These are phyloP conservation scores for Coregonus suidteri DNA, from an alignment of 2,797 vertebrate species.

Conservation along the genomic window DNA sequence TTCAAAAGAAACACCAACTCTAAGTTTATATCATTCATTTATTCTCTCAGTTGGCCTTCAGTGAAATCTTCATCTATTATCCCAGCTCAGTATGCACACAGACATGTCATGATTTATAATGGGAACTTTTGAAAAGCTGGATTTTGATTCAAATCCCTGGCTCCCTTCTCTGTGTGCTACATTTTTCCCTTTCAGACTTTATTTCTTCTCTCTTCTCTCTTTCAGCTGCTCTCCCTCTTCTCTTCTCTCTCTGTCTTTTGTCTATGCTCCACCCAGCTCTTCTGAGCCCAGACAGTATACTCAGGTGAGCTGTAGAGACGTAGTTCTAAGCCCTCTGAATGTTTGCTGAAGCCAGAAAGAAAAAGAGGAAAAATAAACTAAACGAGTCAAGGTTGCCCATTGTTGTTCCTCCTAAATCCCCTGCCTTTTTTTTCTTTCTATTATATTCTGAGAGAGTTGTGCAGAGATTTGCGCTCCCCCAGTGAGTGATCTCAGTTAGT, in stretches of 20 bases:
- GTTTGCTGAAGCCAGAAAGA: conserved; percentile 18
- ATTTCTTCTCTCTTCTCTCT: conserved; percentile 27
- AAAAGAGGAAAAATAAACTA: not conserved
- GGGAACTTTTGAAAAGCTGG: conserved; percentile 36
- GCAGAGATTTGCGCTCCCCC: not conserved
- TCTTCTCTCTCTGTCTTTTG: not conserved
- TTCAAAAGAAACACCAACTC: conserved; percentile 39
- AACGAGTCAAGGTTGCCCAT: conserved; percentile 10
- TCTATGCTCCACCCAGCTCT: conserved; percentile 28
- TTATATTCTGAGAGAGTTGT: not conserved
- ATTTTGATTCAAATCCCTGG: conserved; percentile 19
- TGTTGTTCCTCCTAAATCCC: conserved; percentile 12
- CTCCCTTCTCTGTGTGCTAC: conserved; percentile 25
- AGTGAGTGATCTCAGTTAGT: not conserved
- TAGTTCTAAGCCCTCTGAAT: conserved; percentile 25
- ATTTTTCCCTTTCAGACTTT: not conserved
- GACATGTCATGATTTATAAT: conserved; percentile 46
- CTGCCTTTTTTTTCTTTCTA: not conserved
- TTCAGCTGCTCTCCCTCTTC: conserved; percentile 25
- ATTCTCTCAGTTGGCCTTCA: conserved; percentile 22
- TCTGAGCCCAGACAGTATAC: conserved; percentile 15
- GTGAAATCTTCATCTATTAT: not conserved
- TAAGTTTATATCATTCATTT: conserved; percentile 45
- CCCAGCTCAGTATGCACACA: conserved; percentile 26
- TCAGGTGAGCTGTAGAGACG: conserved; percentile 45